Evolutionary conservation across 1,140 invertebrate species (phyloP), one percentile per base, ranked within the genome.

Genomic region (Lutraria rhynchaena): DNA sequence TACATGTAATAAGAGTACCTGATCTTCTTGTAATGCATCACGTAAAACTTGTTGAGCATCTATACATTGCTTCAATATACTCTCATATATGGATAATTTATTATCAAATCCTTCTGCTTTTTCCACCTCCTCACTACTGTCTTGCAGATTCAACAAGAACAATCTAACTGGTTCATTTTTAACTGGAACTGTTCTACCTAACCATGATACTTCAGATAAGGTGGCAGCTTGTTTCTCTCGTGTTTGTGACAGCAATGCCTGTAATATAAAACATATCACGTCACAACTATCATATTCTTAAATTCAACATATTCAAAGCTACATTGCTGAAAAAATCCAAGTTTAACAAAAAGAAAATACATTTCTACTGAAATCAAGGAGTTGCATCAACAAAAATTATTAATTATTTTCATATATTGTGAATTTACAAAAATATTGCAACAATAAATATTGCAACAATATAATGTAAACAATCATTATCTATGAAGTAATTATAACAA

Each of bases 61-160:
- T 89, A 98, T 97, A 91, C 97, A 97, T 89, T 99, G 97, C 93
- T 99, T 98, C 7, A 99, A 92, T 81, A 98, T 94, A 83, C 96
- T 96, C 91, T 99, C 98, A 63, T 98, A 95, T 51, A 98, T 89
- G 33, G 92, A 91, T 29, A 93, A 83, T 71, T 92, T 92, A 74
- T 87, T 89, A 33, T 92, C 92, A 58, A 89, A 61, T n/a, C 77
- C 85, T 2, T 94, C 89, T 29, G 96, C 94, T 67, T 94, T 92
- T 53, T 94, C 94, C 22, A 97, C 89, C 24, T 96, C 95, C 83
- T 95, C 95, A 88, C 96, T 95, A 46, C 97, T 92, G 86, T 96
- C 96, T 91, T 95, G 95, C 85, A 96, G 94, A 71, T 96, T 95
- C 3, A 98, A 92, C 29, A 99, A 93, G 91, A 96, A 98, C 53